Evolutionary conservation across 1,140 invertebrate genomes (phyloP).

Genomic region (Drosophila truncata): DNA sequence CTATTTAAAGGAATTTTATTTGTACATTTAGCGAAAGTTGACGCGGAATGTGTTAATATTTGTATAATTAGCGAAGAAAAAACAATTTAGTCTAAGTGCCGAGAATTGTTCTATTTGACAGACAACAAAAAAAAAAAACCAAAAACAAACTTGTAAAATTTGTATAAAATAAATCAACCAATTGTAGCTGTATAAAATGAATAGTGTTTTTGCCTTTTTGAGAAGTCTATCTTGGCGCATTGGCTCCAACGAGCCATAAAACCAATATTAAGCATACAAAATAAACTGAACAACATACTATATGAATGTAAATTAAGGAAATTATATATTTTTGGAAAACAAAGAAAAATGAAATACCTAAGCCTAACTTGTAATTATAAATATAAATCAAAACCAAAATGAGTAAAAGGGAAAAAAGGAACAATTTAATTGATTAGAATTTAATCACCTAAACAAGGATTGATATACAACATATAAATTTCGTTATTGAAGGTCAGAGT

Average conservation of each 20-base stretch:
- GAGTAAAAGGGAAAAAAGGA: conserved; percentile 16
- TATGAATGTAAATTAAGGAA: conserved; percentile 46
- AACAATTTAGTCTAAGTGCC: conserved; percentile 47
- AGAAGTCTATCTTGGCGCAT: conserved; percentile 73
- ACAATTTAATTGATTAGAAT: conserved; percentile 61
- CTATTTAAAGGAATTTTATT: conserved; percentile 29
- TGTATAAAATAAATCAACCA: conserved; percentile 55
- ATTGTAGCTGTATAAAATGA: conserved; percentile 56
- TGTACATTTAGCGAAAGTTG: conserved; percentile 5
- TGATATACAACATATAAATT: conserved; percentile 33
- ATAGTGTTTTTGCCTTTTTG: conserved; percentile 73
- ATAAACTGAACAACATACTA: conserved; percentile 29
- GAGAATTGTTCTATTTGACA: conserved; percentile 35
- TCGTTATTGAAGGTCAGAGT: conserved; percentile 26
- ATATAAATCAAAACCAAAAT: conserved; percentile 18
- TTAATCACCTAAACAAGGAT: conserved; percentile 52
- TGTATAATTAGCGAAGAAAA: conserved; percentile 68
- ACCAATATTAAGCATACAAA: conserved; percentile 30
- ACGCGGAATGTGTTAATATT: conserved; percentile 20
- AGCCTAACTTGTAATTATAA: conserved; percentile 45
- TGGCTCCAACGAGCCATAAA: conserved; percentile 63
- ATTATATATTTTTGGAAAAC: conserved; percentile 68
- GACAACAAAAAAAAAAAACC: conserved; percentile 13
- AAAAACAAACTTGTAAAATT: conserved; percentile 53
- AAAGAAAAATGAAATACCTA: conserved; percentile 16